A percentile compares a stretch with the other conserved stretches of the same genome.
Evolutionary conservation across 2,888 invertebrate species (phyloP).

Genomic region (Dascillus cervinus): DNA sequence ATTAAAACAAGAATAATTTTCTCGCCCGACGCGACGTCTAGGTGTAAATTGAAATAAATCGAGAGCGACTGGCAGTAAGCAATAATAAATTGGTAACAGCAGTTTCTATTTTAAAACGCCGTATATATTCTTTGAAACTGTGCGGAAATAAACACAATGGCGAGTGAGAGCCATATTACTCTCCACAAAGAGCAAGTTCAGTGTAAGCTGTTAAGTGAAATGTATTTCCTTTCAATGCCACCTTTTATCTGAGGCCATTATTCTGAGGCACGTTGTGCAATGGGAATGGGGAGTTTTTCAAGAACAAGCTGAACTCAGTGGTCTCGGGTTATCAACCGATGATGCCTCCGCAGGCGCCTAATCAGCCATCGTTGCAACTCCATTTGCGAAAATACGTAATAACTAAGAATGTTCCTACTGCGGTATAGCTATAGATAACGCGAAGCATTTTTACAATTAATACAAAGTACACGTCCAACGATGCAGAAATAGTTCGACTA

Average conservation of each 20-base stretch:
- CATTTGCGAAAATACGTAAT: no score
- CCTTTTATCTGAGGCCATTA: constrained; percentile 22
- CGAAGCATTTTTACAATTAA: constrained; percentile 5
- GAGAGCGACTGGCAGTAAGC: no score
- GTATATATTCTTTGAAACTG: constrained; percentile 15
- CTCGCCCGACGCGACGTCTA: no score
- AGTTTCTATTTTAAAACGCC: constrained; percentile 17
- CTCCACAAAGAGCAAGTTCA: constrained; percentile 11
- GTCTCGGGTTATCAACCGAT: constrained; percentile 1
- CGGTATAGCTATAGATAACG: no score
- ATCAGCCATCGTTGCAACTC: no score
- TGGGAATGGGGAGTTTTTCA: constrained; percentile 9
- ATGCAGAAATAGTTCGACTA: constrained; percentile 13
- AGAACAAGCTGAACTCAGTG: not conserved
- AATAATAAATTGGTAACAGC: constrained; percentile 15
- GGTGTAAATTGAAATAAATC: no score
- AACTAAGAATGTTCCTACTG: no score
- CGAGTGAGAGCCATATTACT: constrained; percentile 19
- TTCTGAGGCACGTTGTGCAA: constrained; percentile 13
- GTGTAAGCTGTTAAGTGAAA: constrained; percentile 23
- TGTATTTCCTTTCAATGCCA: constrained; percentile 25
- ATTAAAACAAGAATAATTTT: no score
- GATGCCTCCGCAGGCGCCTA: no score
- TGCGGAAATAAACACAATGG: constrained; percentile 18
- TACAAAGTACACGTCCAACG: constrained; percentile 3